Evolutionary conservation across 2,888 invertebrate genomes (phyloP).

Genomic region (Cryptosula pallasiana): DNA sequence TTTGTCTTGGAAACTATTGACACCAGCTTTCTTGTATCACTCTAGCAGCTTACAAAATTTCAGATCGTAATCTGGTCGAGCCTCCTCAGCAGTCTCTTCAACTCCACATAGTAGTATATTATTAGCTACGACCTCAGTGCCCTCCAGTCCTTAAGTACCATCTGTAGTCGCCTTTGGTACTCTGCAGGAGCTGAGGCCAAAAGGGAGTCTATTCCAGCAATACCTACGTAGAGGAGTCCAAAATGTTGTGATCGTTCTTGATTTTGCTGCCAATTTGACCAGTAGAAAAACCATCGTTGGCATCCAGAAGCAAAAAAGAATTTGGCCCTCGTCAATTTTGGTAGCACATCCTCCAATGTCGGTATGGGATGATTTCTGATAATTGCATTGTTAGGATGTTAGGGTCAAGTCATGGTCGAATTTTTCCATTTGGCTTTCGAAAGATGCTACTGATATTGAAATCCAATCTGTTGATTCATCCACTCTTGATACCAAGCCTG

Average conservation of each 20-base stretch:
- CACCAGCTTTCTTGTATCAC: slow-evolving; percentile 27
- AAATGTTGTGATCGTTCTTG: not conserved
- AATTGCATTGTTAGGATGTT: slow-evolving; percentile 29
- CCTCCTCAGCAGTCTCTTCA: slow-evolving; percentile 26
- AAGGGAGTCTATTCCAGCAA: slow-evolving; percentile 14
- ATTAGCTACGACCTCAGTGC: slow-evolving; percentile 5
- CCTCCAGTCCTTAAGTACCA: slow-evolving; percentile 2
- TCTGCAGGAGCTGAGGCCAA: slow-evolving; percentile 13
- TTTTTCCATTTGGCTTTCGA: not conserved
- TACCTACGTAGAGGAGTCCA: not conserved
- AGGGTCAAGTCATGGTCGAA: slow-evolving; percentile 18
- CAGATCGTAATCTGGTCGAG: slow-evolving; percentile 27
- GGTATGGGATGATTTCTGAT: slow-evolving; percentile 27
- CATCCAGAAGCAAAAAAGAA: slow-evolving; percentile 29
- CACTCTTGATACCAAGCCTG: not conserved
- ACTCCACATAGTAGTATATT: not conserved
- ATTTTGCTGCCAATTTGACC: slow-evolving; percentile 24
- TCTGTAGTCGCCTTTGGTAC: not conserved
- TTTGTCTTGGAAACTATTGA: slow-evolving; percentile 31
- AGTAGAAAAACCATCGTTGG: slow-evolving; percentile 27
- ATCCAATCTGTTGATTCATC: not conserved
- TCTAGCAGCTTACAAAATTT: slow-evolving; percentile 27
- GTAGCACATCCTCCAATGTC: slow-evolving; percentile 29
- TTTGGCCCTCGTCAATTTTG: slow-evolving; percentile 27
- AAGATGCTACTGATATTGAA: slow-evolving; percentile 24